A percentile compares a stretch with the other conserved stretches of the same genome.
Evolutionary conservation across 2,113 vertebrate genomes (phyloP).

Genomic region (Grammomys surdaster): DNA sequence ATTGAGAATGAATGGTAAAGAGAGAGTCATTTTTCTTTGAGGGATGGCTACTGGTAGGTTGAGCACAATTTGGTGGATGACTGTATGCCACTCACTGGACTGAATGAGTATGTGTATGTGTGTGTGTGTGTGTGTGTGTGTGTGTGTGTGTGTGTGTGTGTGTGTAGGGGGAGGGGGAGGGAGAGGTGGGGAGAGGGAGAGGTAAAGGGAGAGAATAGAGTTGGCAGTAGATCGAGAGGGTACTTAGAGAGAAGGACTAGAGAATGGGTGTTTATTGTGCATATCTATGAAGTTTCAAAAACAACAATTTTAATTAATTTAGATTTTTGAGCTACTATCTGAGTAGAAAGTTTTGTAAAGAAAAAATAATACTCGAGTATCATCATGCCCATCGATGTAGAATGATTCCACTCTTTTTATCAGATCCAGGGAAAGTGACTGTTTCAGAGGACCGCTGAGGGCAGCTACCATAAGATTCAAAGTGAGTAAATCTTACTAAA

Average conservation of each 20-base stretch:
- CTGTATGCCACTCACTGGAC: background rate
- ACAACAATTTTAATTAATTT: background rate
- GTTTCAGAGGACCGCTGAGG: background rate
- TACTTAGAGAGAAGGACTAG: background rate
- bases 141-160: too few relatives aligned
- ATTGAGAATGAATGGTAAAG: background rate
- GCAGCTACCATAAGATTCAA: background rate
- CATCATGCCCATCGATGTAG: background rate
- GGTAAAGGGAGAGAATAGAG: background rate
- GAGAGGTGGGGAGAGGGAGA: background rate
- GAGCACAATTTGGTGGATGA: too few relatives aligned
- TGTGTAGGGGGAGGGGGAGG: background rate
- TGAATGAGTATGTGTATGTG: background rate
- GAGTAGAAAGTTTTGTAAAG: background rate
- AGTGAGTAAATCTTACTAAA: background rate
- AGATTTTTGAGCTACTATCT: background rate
- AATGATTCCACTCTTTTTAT: background rate
- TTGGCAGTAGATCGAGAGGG: background rate
- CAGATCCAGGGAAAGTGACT: background rate
- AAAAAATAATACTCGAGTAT: background rate
- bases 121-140: too few relatives aligned
- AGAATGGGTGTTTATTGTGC: too few relatives aligned
- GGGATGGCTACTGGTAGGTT: background rate
- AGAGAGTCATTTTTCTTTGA: background rate
- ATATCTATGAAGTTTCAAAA: background rate